A percentile compares a stretch with the other conserved stretches of the same genome.
Evolutionary conservation across 2,113 vertebrate genomes (phyloP).

Genomic region (Calyptommatus sinebrachiatus): DNA sequence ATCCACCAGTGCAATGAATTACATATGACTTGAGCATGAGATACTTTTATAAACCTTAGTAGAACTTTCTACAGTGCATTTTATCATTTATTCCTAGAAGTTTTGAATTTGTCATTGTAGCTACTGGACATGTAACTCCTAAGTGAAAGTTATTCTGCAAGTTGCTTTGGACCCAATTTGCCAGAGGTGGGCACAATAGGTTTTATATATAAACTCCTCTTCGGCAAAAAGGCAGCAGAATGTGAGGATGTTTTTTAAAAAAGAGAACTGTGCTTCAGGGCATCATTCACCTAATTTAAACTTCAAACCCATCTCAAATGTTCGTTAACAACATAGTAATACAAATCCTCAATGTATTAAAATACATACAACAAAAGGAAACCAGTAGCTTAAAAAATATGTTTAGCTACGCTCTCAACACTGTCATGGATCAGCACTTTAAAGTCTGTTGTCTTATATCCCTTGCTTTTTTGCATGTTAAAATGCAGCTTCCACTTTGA

Average conservation of each 20-base stretch:
- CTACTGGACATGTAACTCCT: background rate
- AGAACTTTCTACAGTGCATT: too few relatives aligned
- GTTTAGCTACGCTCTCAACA: background rate
- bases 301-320: background rate
- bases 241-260: slow-evolving; percentile 51
- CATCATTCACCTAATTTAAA: slow-evolving; percentile 29
- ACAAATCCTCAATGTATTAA: slow-evolving; percentile 12
- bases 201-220: slow-evolving; percentile 30
- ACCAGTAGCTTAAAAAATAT: slow-evolving; percentile 36
- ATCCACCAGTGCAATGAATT: too few relatives aligned
- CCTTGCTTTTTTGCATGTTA: background rate
- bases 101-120: too few relatives aligned
- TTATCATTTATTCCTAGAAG: too few relatives aligned
- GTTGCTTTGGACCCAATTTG: slow-evolving; percentile 2
- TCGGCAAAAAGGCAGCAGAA: slow-evolving; percentile 40
- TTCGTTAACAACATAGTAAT: slow-evolving; percentile 5
- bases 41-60: too few relatives aligned
- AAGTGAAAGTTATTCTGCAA: slow-evolving; percentile 7
- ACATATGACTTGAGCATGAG: too few relatives aligned
- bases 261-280: slow-evolving; percentile 64
- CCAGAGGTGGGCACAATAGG: slow-evolving; percentile 19
- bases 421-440: background rate
- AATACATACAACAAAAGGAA: background rate
- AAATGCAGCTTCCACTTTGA: slow-evolving; percentile 52
- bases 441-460: slow-evolving; percentile 22